Percentiles rank a stretch among this genome's conserved stretches.
These are phyloP conservation scores for Ophraella communa DNA, from an alignment of 2,888 invertebrate species.

Conservation along the genomic window DNA sequence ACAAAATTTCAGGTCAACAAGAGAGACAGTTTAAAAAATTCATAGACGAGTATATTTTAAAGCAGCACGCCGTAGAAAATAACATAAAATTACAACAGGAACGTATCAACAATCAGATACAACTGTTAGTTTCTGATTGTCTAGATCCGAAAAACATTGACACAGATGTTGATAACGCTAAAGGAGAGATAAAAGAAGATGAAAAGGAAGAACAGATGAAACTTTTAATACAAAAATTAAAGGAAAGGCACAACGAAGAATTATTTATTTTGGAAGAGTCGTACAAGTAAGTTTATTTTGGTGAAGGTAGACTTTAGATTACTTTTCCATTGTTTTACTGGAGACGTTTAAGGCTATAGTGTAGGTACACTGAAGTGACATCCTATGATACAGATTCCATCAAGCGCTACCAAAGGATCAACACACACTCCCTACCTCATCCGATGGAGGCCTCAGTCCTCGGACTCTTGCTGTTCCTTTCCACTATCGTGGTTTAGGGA, in stretches of 20 bases:
- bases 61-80: conserved; percentile 66
- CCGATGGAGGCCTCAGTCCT: too few relatives aligned
- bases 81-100: conserved; percentile 68
- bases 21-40: conserved; percentile 59
- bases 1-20: conserved; percentile 60
- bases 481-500: too few relatives aligned
- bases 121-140: conserved; percentile 58
- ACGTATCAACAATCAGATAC: conserved; percentile 67
- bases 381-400: too few relatives aligned
- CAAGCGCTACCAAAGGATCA: too few relatives aligned
- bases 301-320: not conserved
- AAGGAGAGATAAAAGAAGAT: conserved; percentile 49
- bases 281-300: conserved; percentile 61
- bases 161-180: conserved; percentile 52
- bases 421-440: too few relatives aligned
- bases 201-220: conserved; percentile 46
- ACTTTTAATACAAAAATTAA: conserved; percentile 61
- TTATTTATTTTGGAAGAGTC: conserved; percentile 69
- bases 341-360: too few relatives aligned
- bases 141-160: conserved; percentile 49
- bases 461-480: too few relatives aligned
- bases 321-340: not conserved
- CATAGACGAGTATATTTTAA: conserved; percentile 64
- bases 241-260: conserved; percentile 67
- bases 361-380: too few relatives aligned